These are phyloP conservation scores for Carduelis carduelis DNA, from an alignment of 2,797 vertebrate genomes.

Conservation along the genomic window DNA sequence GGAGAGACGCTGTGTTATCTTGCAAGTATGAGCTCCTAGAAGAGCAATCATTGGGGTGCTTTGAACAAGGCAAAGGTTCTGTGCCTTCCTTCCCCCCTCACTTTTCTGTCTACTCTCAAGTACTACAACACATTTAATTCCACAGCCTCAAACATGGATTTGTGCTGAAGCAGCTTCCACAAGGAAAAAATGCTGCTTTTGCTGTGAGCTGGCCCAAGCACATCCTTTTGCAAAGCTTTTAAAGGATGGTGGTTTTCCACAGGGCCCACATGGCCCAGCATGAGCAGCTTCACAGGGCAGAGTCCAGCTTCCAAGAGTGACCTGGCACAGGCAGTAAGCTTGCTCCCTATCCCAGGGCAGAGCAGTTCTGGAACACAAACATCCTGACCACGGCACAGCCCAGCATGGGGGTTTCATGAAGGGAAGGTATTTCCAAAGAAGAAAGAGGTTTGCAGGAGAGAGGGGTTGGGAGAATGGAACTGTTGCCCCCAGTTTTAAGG, in stretches of 20 bases:
- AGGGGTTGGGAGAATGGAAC: fast-evolving
- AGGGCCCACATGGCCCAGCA: not conserved
- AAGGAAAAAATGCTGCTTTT: not conserved
- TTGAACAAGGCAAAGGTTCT: not conserved
- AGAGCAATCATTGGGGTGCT: not conserved
- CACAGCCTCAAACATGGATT: not conserved
- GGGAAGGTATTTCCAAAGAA: not conserved
- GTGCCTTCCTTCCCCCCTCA: not conserved
- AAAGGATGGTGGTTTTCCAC: not conserved
- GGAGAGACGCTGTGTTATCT: not conserved
- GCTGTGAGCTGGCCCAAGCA: not conserved
- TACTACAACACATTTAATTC: not conserved
- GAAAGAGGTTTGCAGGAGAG: not conserved
- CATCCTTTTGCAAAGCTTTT: not conserved
- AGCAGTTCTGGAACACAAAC: not conserved
- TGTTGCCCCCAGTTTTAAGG: not conserved
- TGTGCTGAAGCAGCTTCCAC: not conserved
- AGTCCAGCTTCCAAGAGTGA: not conserved
- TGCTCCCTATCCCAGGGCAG: not conserved
- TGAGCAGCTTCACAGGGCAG: not conserved
- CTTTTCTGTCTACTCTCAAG: not conserved
- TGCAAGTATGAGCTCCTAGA: not conserved
- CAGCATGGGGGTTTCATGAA: fast-evolving
- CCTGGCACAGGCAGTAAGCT: not conserved
- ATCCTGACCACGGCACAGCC: not conserved